Percentiles rank a stretch among this genome's conserved stretches.
These are phyloP conservation scores for Limnephilus lunatus DNA, from an alignment of 2,888 invertebrate genomes.

Conservation along the genomic window DNA sequence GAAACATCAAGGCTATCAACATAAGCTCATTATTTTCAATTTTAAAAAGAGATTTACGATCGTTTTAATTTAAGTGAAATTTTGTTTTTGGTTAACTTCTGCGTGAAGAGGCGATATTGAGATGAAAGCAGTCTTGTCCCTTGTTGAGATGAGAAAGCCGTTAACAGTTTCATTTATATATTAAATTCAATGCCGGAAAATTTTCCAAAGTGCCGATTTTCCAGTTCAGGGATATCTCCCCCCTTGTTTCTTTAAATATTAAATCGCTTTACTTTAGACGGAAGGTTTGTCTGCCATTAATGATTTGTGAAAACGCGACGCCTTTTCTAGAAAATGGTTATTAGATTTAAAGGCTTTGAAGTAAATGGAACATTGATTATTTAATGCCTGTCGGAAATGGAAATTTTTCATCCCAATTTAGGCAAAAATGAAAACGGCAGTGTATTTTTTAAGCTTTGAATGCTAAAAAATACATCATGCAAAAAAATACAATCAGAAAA, in stretches of 20 bases:
- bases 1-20: not conserved
- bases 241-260: conserved; percentile 23
- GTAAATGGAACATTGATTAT: conserved; percentile 2
- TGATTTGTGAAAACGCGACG: conserved; percentile 2
- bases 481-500: not conserved
- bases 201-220: conserved; percentile 34
- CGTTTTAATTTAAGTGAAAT: not conserved
- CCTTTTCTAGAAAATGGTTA: not conserved
- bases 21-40: not conserved
- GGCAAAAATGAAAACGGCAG: not conserved
- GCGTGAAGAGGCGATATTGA: conserved; percentile 23
- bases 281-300: conserved; percentile 2
- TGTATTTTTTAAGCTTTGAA: not conserved
- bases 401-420: not conserved
- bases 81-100: not conserved
- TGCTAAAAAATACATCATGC: not conserved
- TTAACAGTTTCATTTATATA: conserved; percentile 38
- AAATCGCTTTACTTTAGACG: conserved; percentile 11
- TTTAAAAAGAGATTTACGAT: not conserved
- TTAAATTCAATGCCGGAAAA: conserved; percentile 34
- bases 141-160: conserved; percentile 12
- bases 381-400: conserved; percentile 2
- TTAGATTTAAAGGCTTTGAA: conserved; percentile 2
- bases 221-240: not conserved
- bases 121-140: conserved; percentile 22